Conservation (phyloP, 2,113 vertebrate genomes). For the Trinectes maculatus region DNA sequence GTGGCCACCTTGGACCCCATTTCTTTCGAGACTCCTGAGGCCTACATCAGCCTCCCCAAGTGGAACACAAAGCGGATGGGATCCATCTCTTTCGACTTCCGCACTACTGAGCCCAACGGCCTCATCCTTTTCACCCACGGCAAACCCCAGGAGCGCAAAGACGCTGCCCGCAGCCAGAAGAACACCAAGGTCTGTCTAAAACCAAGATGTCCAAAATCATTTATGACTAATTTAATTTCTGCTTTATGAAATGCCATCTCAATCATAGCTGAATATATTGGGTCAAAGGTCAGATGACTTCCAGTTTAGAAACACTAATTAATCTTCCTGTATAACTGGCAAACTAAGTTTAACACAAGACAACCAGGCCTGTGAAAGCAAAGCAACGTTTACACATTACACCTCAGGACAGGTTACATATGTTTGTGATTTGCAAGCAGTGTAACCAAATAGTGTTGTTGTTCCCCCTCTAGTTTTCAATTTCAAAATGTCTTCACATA, state of each 20-base stretch:
- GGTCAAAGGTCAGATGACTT: not conserved
- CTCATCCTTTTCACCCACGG: constrained; percentile 98
- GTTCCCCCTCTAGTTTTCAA: not conserved
- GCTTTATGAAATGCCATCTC: not conserved
- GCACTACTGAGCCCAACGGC: constrained; percentile 96
- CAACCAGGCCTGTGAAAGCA: not conserved
- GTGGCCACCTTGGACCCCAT: constrained; percentile 97
- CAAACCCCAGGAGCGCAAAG: constrained; percentile 96
- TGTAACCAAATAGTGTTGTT: not conserved
- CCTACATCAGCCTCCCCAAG: constrained; percentile 96
- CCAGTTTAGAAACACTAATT: not conserved
- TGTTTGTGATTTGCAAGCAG: too few relatives aligned
- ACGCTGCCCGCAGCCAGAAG: constrained; percentile 89
- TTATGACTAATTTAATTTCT: not conserved
- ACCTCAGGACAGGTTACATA: too few relatives aligned
- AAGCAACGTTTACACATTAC: too few relatives aligned
- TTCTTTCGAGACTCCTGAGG: constrained; percentile 97
- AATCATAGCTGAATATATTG: not conserved
- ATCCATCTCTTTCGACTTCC: constrained; percentile 98
- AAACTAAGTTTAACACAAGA: not conserved
- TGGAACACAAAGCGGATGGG: constrained; percentile 99
- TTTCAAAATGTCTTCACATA: too few relatives aligned
- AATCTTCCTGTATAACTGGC: not conserved
- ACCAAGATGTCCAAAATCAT: not conserved
- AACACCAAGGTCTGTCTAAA: constrained; percentile 86